phyloP scores from a whole-genome alignment of 2,797 vertebrate genomes.

The Meriones psammophilus region DNA sequence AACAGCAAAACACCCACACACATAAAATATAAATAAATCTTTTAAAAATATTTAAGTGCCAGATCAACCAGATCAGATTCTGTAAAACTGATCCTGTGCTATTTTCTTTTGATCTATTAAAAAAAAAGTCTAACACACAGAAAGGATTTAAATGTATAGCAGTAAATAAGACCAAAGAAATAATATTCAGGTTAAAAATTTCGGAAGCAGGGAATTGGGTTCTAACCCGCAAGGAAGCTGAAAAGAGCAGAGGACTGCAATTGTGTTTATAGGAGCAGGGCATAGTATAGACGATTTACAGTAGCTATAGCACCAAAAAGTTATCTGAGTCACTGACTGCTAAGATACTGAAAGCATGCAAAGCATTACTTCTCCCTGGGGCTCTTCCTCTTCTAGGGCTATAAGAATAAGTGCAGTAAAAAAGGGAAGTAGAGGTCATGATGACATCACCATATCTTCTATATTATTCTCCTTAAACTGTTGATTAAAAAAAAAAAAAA shows the following conservation, averaged over 20 bases:
- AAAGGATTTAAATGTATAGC: constrained; percentile 38
- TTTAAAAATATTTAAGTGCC: background rate
- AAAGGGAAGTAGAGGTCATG: background rate
- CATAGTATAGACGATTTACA: constrained; percentile 12
- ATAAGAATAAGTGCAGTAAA: background rate
- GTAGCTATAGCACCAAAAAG: background rate
- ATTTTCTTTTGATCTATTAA: constrained; percentile 2
- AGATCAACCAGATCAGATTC: background rate
- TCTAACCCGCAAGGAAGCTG: constrained; percentile 8
- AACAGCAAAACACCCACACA: background rate
- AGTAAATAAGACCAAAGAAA: constrained; percentile 53
- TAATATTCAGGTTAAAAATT: constrained; percentile 13
- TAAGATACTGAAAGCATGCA: background rate
- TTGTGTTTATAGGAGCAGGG: background rate
- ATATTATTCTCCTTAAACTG: background rate
- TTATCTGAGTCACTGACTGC: background rate
- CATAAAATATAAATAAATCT: background rate
- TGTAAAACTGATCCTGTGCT: constrained; percentile 40
- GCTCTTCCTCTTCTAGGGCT: background rate
- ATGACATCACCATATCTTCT: background rate
- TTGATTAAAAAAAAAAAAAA: background rate
- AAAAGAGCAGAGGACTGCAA: constrained; percentile 17
- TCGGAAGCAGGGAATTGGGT: constrained; percentile 14
- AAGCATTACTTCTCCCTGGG: background rate
- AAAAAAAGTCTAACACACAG: constrained; percentile 35